Conservation (phyloP, 2,113 vertebrate genomes). For the Bombycilla garrulus region DNA sequence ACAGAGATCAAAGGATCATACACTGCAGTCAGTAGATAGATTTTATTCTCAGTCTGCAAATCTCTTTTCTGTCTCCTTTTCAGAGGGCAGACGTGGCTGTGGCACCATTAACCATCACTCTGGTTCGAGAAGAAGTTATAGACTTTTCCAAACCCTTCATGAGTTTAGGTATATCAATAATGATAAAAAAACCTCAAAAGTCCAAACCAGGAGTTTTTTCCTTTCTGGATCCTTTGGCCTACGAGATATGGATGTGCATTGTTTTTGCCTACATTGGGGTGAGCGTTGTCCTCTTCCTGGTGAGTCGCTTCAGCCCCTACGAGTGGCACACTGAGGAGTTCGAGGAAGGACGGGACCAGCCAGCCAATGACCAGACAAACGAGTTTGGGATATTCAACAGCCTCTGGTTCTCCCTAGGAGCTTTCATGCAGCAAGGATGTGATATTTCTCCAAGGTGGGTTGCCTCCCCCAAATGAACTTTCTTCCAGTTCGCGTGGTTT, state of each 20-base stretch:
- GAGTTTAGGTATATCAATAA: slow-evolving; percentile 98
- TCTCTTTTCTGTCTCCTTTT: slow-evolving; percentile 18
- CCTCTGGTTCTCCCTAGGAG: slow-evolving; percentile 97
- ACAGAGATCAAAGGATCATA: background rate
- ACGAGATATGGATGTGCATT: slow-evolving; percentile 99
- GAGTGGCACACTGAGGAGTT: slow-evolving; percentile 97
- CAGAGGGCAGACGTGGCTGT: slow-evolving; percentile 97
- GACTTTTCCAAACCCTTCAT: slow-evolving; percentile 99
- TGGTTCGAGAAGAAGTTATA: slow-evolving; percentile 97
- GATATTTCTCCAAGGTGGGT: slow-evolving; percentile 98
- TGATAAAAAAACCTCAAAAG: slow-evolving; percentile 99
- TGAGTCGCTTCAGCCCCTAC: slow-evolving; percentile 97
- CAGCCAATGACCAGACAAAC: slow-evolving; percentile 85
- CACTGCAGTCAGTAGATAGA: background rate
- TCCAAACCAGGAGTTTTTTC: slow-evolving; percentile 98
- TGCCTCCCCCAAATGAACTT: background rate
- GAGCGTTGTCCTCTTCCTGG: slow-evolving; percentile 97
- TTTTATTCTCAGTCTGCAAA: background rate
- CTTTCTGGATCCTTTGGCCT: slow-evolving; percentile 96
- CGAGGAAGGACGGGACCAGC: slow-evolving; percentile 88
- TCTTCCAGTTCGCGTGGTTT: background rate
- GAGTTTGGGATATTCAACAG: slow-evolving; percentile 99
- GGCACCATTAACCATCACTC: slow-evolving; percentile 94
- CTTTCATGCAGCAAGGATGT: slow-evolving; percentile 99
- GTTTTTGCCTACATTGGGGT: slow-evolving; percentile 99